These are phyloP conservation scores for Salarias fasciatus DNA, from an alignment of 2,797 vertebrate species.

Conservation along the genomic window DNA sequence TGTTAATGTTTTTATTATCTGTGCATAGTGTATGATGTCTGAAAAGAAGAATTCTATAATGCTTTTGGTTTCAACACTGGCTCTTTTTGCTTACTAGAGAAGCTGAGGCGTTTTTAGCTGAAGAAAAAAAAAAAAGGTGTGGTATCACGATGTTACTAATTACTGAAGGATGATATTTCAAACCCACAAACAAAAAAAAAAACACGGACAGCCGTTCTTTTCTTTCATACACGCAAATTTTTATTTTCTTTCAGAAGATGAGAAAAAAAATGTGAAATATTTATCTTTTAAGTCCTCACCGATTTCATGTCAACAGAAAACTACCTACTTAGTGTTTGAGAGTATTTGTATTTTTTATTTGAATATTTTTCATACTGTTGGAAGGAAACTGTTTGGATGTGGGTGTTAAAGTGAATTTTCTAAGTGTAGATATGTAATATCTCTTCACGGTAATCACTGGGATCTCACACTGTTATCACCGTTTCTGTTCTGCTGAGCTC, in stretches of 20 bases:
- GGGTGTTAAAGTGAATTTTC: conserved; percentile 77
- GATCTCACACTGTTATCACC: conserved; percentile 62
- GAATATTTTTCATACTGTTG: conserved; percentile 83
- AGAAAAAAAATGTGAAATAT: conserved; percentile 83
- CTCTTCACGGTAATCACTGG: conserved; percentile 70
- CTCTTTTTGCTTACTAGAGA: conserved; percentile 68
- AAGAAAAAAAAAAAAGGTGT: conserved; percentile 54
- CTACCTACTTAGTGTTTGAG: conserved; percentile 82
- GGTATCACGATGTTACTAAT: conserved; percentile 77
- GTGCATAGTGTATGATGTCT: conserved; percentile 78
- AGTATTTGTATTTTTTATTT: conserved; percentile 83
- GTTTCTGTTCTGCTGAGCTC: too few species aligned
- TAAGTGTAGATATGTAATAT: conserved; percentile 79
- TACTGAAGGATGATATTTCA: conserved; percentile 75
- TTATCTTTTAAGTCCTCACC: conserved; percentile 82
- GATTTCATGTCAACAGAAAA: conserved; percentile 84
- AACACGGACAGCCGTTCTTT: conserved; percentile 19
- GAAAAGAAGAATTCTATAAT: conserved; percentile 73
- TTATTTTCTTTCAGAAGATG: conserved; percentile 68
- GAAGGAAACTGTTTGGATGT: conserved; percentile 73
- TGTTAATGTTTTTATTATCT: conserved; percentile 74
- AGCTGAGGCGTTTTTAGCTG: conserved; percentile 62
- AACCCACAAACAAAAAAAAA: conserved; percentile 25
- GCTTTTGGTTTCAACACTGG: conserved; percentile 81
- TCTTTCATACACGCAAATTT: conserved; percentile 55